phyloP scores from a whole-genome alignment of 2,888 invertebrate species.

The Pycnomerus fuliginosus region DNA sequence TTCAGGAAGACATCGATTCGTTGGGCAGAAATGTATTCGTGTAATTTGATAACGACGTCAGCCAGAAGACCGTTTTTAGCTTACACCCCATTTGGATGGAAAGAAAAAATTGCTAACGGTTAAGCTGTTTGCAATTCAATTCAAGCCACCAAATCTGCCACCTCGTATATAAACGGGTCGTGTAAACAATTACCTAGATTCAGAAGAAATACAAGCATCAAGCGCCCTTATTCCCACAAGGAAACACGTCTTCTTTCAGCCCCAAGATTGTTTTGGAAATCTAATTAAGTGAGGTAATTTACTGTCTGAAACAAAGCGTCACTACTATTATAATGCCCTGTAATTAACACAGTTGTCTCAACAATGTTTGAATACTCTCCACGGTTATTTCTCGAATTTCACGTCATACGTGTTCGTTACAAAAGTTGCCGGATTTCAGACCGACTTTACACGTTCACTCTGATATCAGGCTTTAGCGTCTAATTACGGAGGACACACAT shows the following conservation, averaged over 20 bases:
- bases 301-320: conserved; percentile 22
- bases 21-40: conserved; percentile 16
- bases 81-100: no score
- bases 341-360: conserved; percentile 19
- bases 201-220: conserved; percentile 18
- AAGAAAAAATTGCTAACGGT: no score
- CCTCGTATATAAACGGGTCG: no score
- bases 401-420: no score
- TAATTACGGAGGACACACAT: no score
- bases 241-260: conserved; percentile 18
- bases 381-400: no score
- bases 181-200: conserved; percentile 8
- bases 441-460: no score
- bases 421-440: no score
- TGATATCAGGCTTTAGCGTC: no score
- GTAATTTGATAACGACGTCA: conserved; percentile 21
- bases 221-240: conserved; percentile 11
- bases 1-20: conserved; percentile 12
- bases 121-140: no score
- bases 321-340: conserved; percentile 13
- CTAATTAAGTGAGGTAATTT: conserved; percentile 24
- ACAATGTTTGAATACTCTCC: conserved; percentile 9
- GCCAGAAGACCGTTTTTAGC: no score
- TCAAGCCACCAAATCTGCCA: no score
- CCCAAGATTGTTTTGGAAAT: conserved; percentile 22